These are phyloP conservation scores for Euura saliciscinereae DNA, from an alignment of 1,140 invertebrate species.

Conservation along the genomic window DNA sequence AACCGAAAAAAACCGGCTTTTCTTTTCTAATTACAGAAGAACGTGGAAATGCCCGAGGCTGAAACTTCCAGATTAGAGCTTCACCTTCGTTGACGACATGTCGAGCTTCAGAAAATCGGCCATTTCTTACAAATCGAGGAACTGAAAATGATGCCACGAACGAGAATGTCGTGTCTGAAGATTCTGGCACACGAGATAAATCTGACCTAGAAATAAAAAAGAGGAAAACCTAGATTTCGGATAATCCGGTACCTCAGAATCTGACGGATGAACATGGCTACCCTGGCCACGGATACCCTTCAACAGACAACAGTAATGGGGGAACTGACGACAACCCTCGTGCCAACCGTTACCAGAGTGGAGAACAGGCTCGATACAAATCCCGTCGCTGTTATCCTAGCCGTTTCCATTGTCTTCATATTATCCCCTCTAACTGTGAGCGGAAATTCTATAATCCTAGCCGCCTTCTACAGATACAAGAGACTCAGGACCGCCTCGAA, in stretches of 20 bases:
- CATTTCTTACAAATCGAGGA: too few species aligned
- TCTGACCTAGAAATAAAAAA: background rate
- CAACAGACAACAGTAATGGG: slow-evolving; percentile 31
- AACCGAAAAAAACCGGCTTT: background rate
- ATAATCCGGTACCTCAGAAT: background rate
- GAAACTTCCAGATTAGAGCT: background rate
- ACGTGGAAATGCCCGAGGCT: background rate
- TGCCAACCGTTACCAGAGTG: slow-evolving; percentile 46
- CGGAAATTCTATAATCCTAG: slow-evolving; percentile 64
- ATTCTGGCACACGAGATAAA: slow-evolving; percentile 2
- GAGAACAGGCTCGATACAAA: slow-evolving; percentile 43
- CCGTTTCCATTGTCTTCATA: slow-evolving; percentile 63
- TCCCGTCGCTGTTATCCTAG: slow-evolving; percentile 56
- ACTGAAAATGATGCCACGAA: background rate
- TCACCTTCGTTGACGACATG: too few species aligned
- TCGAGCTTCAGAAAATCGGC: too few species aligned
- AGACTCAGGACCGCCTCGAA: slow-evolving; percentile 71
- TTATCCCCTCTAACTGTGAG: slow-evolving; percentile 64
- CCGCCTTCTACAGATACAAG: slow-evolving; percentile 66
- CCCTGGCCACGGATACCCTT: slow-evolving; percentile 35
- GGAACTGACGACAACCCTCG: slow-evolving; percentile 45
- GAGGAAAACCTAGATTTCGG: background rate
- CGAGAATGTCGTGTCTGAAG: background rate
- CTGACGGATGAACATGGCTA: slow-evolving; percentile 41
- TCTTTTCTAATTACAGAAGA: background rate